Base-by-base conservation (phyloP, 2,113 vertebrate species). In the Colaptes auratus region DNA sequence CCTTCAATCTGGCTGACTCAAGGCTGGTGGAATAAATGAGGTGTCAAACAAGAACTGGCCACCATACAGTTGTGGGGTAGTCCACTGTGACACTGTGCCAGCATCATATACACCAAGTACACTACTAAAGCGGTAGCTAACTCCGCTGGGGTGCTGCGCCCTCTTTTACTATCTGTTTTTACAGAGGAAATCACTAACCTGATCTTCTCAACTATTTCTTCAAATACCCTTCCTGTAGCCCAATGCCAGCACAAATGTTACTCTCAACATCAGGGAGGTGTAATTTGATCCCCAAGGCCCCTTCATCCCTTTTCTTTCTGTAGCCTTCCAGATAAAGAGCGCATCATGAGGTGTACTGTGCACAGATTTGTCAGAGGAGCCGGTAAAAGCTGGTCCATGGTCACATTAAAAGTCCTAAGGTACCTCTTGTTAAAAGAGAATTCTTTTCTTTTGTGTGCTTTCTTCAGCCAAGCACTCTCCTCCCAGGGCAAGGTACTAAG, bases 401-500 rank as follows among this genome's bases (percentile, higher is more conserved):
- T 39, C 70, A 30, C 72, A 88, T 94, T 94, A 86, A 78, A 86
- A 17, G 73, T 91, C 80, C 70, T 77, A 82, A n/a, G 59, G 39
- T 65, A 55, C 27, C 61, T 88, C 76, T 80, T 83, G 82, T 82
- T 95, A 81, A 39, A 86, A 3, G 24, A 90, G 48, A 93, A 89
- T 60, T 70, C 44, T 28, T 75, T 55, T 59, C 63, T 52, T 70
- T 64, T 31, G 70, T 18, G 20, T 60, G 65, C 36, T 91, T 92
- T 83, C 73, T 90, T 75, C 74, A 86, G 80, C 86, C 85, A 91
- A 83, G 60, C 2, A 2, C 61, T 90, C 35, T 81, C 55, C 80
- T 95, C 86, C 59, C 77, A 81, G 73, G 80, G 63, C 50, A 90
- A 74, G 30, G 30, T 30, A 81, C 70, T 90, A 90, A 95, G 82